Conservation (phyloP, 2,797 vertebrate species). For the Synaphobranchus kaupii region DNA sequence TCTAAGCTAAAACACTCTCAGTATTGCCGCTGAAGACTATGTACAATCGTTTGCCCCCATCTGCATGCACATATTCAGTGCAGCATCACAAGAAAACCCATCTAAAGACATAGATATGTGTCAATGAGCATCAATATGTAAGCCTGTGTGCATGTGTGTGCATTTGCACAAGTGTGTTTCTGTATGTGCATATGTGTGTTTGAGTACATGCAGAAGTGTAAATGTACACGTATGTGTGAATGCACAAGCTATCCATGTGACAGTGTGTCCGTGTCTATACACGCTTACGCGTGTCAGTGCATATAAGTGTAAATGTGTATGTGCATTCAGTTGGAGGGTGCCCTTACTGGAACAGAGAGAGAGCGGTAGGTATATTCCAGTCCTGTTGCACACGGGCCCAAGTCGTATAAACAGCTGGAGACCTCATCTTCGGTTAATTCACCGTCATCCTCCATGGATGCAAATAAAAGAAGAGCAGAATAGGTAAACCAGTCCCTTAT, state of each 20-base stretch:
- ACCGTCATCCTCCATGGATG: constrained; percentile 61
- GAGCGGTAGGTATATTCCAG: constrained; percentile 74
- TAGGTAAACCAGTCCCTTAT: constrained; percentile 35
- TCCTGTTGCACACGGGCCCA: constrained; percentile 74
- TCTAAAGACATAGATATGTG: too few relatives aligned
- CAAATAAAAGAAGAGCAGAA: not conserved
- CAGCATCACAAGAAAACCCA: too few relatives aligned
- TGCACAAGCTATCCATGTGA: not conserved
- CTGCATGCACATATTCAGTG: too few relatives aligned
- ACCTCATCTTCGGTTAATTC: constrained; percentile 71
- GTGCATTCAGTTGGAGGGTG: not conserved
- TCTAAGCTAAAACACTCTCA: too few relatives aligned
- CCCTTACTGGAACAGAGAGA: constrained; percentile 81
- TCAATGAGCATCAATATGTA: constrained; percentile 7
- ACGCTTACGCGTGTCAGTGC: not conserved
- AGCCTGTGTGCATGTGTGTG: constrained; percentile 21
- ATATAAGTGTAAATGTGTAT: not conserved
- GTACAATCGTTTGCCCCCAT: too few relatives aligned
- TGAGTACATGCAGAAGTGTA: not conserved
- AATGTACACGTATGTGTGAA: not conserved
- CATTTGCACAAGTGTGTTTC: not conserved
- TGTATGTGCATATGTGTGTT: not conserved
- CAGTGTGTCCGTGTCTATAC: constrained; percentile 29
- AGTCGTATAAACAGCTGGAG: constrained; percentile 66
- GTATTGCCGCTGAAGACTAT: too few relatives aligned